Evolutionary conservation across 2,113 vertebrate species (phyloP).

Genomic region (Delphinus delphis): DNA sequence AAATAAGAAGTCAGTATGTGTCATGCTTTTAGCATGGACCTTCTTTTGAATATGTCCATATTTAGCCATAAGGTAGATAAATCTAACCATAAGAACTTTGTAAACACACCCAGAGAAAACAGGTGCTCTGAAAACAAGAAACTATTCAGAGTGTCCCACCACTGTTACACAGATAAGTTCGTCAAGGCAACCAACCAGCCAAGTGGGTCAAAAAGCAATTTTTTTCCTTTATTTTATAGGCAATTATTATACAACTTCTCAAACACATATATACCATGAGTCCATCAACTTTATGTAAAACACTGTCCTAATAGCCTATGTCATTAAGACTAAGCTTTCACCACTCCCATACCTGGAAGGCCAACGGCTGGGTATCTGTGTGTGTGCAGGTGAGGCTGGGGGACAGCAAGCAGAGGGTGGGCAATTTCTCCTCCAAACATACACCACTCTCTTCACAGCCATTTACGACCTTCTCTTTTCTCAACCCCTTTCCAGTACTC

Average conservation of each 20-base stretch:
- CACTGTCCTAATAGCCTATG: not conserved
- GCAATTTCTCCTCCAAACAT: not conserved
- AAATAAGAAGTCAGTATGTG: not conserved
- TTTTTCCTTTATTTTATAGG: constrained; percentile 12
- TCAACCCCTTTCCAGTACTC: not conserved
- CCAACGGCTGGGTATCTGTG: not conserved
- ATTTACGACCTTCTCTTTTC: not conserved
- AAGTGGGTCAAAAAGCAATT: not conserved
- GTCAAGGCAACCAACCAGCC: constrained; percentile 18
- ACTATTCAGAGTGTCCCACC: not conserved
- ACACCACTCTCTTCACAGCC: not conserved
- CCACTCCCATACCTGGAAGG: not conserved
- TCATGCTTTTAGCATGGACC: not conserved
- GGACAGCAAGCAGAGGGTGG: not conserved
- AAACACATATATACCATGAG: not conserved
- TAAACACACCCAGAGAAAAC: constrained; percentile 58
- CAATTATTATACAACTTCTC: not conserved
- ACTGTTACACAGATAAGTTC: not conserved
- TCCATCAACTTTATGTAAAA: not conserved
- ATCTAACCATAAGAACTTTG: constrained; percentile 3
- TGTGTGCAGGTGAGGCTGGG: no score
- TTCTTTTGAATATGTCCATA: constrained; percentile 64
- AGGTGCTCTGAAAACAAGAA: constrained; percentile 59
- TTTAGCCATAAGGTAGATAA: constrained; percentile 60
- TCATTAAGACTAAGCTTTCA: not conserved